phyloP scores from a whole-genome alignment of 1,140 invertebrate species.

The Bicyclus anynana region DNA sequence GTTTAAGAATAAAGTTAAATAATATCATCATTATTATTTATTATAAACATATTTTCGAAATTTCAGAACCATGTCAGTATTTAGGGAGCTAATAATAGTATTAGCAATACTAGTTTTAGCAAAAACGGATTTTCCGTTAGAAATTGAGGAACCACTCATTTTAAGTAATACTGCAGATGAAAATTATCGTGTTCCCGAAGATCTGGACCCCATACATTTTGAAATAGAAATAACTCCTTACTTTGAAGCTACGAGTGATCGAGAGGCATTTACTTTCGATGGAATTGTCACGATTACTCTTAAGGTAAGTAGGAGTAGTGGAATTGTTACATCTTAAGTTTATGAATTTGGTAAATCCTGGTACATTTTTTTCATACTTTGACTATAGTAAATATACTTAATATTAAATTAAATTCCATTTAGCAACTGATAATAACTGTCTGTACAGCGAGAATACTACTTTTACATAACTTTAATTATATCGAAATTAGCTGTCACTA shows the following conservation, averaged over 20 bases:
- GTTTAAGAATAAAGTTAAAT: background rate
- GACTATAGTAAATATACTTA: too few relatives aligned
- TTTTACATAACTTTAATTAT: too few relatives aligned
- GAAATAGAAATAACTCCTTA: conserved; percentile 74
- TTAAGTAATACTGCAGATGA: conserved; percentile 29
- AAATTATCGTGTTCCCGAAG: conserved; percentile 54
- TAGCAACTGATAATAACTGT: too few relatives aligned
- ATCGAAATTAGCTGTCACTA: too few relatives aligned
- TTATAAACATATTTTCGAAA: background rate
- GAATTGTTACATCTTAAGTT: too few relatives aligned
- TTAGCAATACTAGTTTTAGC: conserved; percentile 35
- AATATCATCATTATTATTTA: background rate
- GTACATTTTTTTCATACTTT: too few relatives aligned
- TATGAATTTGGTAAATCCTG: too few relatives aligned
- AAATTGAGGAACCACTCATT: conserved; percentile 29
- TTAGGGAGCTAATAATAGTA: conserved; percentile 34
- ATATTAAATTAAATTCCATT: too few relatives aligned
- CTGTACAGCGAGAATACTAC: too few relatives aligned
- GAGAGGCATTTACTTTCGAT: conserved; percentile 78
- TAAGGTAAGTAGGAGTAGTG: conserved; percentile 35
- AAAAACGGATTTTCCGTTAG: conserved; percentile 43
- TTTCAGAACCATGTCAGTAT: conserved; percentile 41
- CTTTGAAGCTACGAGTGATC: conserved; percentile 65
- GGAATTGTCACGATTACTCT: conserved; percentile 79
- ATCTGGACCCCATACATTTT: conserved; percentile 53